These are phyloP conservation scores for Brachyhypopomus gauderio DNA, from an alignment of 2,113 vertebrate genomes.

Conservation along the genomic window DNA sequence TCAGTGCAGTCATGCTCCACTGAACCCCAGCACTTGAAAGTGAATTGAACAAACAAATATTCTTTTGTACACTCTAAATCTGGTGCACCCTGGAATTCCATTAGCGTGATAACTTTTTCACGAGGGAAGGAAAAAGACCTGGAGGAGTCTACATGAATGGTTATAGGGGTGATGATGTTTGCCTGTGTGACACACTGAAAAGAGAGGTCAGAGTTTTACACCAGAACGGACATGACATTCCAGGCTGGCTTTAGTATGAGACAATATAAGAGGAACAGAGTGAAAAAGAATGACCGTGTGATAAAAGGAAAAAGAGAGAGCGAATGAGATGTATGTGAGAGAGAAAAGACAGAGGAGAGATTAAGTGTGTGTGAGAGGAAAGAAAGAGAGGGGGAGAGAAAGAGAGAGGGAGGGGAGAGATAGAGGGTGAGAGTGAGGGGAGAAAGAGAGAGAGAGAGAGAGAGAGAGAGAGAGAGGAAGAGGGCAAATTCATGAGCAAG, in stretches of 20 bases:
- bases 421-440: constrained; percentile 26
- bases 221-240: constrained; percentile 21
- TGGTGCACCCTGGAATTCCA: constrained; percentile 68
- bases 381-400: not conserved
- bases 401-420: not conserved
- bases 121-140: constrained; percentile 64
- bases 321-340: constrained; percentile 31
- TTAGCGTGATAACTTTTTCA: constrained; percentile 67
- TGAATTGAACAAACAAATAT: constrained; percentile 57
- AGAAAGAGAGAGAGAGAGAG: constrained; percentile 30
- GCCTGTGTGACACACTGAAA: constrained; percentile 72
- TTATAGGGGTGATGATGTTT: constrained; percentile 71
- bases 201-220: constrained; percentile 57
- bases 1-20: constrained; percentile 63
- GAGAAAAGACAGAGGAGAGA: not conserved
- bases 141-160: constrained; percentile 58
- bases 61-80: constrained; percentile 60
- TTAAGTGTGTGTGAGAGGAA: not conserved
- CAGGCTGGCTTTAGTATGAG: constrained; percentile 24
- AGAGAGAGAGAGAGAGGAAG: constrained; percentile 35
- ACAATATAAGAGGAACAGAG: not conserved
- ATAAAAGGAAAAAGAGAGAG: constrained; percentile 16
- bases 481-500: constrained; percentile 76
- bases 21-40: constrained; percentile 69
- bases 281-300: not conserved